phyloP scores from a whole-genome alignment of 2,113 vertebrate species.

The Bothrops jararaca region DNA sequence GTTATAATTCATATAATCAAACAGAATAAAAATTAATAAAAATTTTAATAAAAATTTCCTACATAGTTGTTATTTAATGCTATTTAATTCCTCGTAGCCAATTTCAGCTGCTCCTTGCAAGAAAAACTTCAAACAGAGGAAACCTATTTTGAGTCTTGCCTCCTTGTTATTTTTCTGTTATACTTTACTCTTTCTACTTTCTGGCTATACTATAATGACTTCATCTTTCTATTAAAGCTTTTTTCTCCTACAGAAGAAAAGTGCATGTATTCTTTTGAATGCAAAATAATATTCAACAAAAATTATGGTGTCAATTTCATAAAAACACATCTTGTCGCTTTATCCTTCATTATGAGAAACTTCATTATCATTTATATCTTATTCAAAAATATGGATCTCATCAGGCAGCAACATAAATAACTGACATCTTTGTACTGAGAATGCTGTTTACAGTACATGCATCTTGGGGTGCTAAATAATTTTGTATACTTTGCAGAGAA shows the following conservation, averaged over 20 bases:
- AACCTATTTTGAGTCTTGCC: neutral
- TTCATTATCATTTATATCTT: conserved; percentile 31
- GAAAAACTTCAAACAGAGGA: conserved; percentile 26
- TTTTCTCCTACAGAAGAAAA: conserved; percentile 42
- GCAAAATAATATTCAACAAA: conserved; percentile 45
- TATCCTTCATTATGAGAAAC: conserved; percentile 33
- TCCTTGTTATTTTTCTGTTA: conserved; percentile 30
- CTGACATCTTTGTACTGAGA: neutral
- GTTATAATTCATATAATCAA: neutral
- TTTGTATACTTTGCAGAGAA: conserved; percentile 13
- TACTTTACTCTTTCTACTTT: conserved; percentile 43
- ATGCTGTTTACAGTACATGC: conserved; percentile 29
- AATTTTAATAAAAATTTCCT: neutral
- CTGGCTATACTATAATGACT: conserved; percentile 52
- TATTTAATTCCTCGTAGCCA: conserved; percentile 25
- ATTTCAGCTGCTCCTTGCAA: neutral
- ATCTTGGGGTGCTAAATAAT: conserved; percentile 26
- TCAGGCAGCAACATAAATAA: conserved; percentile 20
- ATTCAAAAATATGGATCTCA: conserved; percentile 38
- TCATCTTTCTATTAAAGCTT: conserved; percentile 40
- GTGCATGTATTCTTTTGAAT: conserved; percentile 49
- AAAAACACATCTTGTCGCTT: conserved; percentile 32
- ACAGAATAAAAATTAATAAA: neutral
- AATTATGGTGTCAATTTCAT: conserved; percentile 55
- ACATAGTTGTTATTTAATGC: neutral